Evolutionary conservation across 2,113 vertebrate genomes (phyloP), one percentile per base, ranked within the genome.

Genomic region (Clarias batrachus): DNA sequence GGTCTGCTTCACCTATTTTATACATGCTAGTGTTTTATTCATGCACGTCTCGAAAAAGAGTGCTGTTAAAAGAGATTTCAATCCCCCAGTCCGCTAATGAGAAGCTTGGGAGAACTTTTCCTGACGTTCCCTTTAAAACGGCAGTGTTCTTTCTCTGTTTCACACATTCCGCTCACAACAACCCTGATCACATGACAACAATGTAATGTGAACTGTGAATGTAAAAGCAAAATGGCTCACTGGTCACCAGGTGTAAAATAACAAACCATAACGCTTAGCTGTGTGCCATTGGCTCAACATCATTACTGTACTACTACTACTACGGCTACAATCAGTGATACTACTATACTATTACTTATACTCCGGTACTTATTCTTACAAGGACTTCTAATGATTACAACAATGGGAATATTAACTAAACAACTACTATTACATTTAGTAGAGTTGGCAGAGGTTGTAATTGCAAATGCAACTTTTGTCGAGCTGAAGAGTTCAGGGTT

Each of bases 41-140:
- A 89, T 84, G 66, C 27, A 5, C 25, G 30, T 62, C 60, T 56
- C 37, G 19, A 66, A n/a, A n/a, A 81, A 70, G 41, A 73, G 30
- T 48, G 37, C n/a, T 70, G 57, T 88, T 90, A 76, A 85, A 59
- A 87, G 63, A 66, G 78, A 87, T 89, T 88, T 57, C 83, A 63
- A 87, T 91, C 85, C 84, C 54, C 83, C 77, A 68, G 27, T 84
- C 56, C 27, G 56, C 86, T 92, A 91, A 93, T 92, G 89, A 92
- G 88, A 71, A 84, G 16, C 85, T 90, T 83, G 83, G 68, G 87
- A 89, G 78, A 89, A 82, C 86, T 88, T 91, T 90, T 81, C 87
- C 83, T 71, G 84, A 78, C 84, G 89, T 85, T 70, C 78, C 88
- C 68, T 84, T 92, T 87, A 90, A 65, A 82, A 87, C 89, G 73